Base-by-base conservation (phyloP, 2,113 vertebrate genomes). In the Tretioscincus oriximinensis region DNA sequence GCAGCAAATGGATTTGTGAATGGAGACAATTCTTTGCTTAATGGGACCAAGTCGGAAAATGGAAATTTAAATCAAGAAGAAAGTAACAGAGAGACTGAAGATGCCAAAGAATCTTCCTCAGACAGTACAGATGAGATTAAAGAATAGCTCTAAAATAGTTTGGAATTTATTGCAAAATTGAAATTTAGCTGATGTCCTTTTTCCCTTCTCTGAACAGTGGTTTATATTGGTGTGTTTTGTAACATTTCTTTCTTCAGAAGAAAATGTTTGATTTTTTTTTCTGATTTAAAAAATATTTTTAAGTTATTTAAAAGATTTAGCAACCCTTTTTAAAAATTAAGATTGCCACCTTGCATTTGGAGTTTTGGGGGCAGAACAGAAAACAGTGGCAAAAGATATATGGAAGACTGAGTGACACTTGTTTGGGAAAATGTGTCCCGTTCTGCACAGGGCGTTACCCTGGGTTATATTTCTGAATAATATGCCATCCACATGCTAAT, bases 221-320 rank as follows among this genome's bases (percentile, higher is more conserved):
- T 92, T 92, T 81, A 81, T 91, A 78, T 94, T 88, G 90, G 92
- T 84, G 90, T 93, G 92, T 91, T 90, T 88, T 87, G 95, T 94
- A 91, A 93, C 91, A 81, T 86, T 93, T 93, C 91, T 94, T 94
- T 93, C 91, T 80, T 92, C 93, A 89, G 92, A 95, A 91, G 94
- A 93, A 92, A 90, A 91, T 86, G 93, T 78, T 9, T 51, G 9
- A 51, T 51, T 51, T 51, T 51, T 51, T 58, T 20, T 58, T 58
- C 95, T 96, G 96, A 95, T 96, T 95, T 95, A 92, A 90, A 81
- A 94, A 92, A 88, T 78, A 89, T 89, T 90, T 93, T 91, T 80
- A 96, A 95, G 94, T 96, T 96, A 96, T 95, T 96, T 92, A 85
- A 94, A 89, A 93, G 86, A 90, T 90, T 90, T 94, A 93, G 89